Base-by-base conservation (phyloP, 2,797 vertebrate genomes). In the Heliangelus exortis region DNA sequence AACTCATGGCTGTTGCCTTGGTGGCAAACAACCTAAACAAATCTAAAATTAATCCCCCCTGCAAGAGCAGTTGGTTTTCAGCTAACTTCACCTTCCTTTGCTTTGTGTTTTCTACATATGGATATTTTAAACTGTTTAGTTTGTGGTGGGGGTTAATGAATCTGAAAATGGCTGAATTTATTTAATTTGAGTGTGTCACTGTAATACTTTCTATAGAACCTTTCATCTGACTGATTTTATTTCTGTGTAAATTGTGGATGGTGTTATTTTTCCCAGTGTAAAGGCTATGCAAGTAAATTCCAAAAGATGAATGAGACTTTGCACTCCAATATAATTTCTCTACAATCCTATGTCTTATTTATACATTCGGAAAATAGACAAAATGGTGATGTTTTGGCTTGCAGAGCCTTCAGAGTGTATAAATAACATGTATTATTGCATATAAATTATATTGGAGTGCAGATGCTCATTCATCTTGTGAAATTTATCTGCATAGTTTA, bases 401-500 rank as follows among this genome's bases (percentile, higher is more conserved):
- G 2, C 82, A 91, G 71, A 95, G 45, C 80, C 47, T 95, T 93
- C 62, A 21, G 83, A 95, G 83, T 85, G n/a, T 91, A 95, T 95
- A 96, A 95, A 95, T 96, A 96, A 95, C 47, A 66, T 57, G 39
- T 91, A 92, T 94, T 94, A 95, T 94, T 95, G 81, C 53, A 90
- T 95, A 92, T 95, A 95, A 96, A 96, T 96, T 93, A 95, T 89
- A 53, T 33, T 84, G 88, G 78, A 94, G 87, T 93, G 91, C 55
- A 92, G 92, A 89, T 83, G 54, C 63, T 95, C 73, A 61, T 96
- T 95, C 45, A 45, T 95, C 86, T 96, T 95, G n/a, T 66, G 76
- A 93, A 96, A 96, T 95, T 95, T 96, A 96, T 97, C 95, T 86
- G 29, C 78, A 50, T 50, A 84, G 85, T 92, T 96, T 94, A 95